phyloP scores from a whole-genome alignment of 2,797 vertebrate genomes.

The Propithecus deckenii region DNA sequence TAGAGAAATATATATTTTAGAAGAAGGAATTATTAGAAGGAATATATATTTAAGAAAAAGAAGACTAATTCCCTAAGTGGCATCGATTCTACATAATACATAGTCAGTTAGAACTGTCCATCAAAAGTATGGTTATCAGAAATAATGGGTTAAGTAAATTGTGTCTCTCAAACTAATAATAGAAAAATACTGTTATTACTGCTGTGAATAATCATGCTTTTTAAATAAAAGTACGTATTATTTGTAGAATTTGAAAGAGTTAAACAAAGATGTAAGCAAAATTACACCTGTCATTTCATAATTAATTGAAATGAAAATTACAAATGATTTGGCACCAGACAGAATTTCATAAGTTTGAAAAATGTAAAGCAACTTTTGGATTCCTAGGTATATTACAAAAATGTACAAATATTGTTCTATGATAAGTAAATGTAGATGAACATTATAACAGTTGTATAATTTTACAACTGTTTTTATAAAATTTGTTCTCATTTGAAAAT shows the following conservation, averaged over 20 bases:
- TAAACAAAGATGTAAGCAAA: neutral
- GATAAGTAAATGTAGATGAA: neutral
- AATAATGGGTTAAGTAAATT: conserved; percentile 74
- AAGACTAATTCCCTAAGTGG: conserved; percentile 53
- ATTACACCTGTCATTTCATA: neutral
- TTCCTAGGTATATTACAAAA: neutral
- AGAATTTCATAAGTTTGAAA: neutral
- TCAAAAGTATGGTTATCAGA: conserved; percentile 67
- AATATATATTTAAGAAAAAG: conserved; percentile 50
- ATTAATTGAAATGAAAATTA: neutral
- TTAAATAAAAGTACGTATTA: neutral
- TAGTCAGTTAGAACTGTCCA: conserved; percentile 47
- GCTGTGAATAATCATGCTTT: conserved; percentile 67
- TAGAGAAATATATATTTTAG: conserved; percentile 57
- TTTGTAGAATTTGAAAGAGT: conserved; percentile 40
- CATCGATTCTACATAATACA: conserved; percentile 42
- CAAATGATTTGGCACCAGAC: neutral
- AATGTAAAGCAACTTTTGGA: neutral
- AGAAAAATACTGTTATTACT: conserved; percentile 66
- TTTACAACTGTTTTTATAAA: neutral
- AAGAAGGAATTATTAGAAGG: conserved; percentile 55
- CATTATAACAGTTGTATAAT: neutral
- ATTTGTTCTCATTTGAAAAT: neutral
- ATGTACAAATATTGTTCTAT: neutral
- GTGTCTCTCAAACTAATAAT: conserved; percentile 71